Evolutionary conservation across 1,140 invertebrate genomes (phyloP), one percentile per base, ranked within the genome.

Genomic region (Cylas formicarius): DNA sequence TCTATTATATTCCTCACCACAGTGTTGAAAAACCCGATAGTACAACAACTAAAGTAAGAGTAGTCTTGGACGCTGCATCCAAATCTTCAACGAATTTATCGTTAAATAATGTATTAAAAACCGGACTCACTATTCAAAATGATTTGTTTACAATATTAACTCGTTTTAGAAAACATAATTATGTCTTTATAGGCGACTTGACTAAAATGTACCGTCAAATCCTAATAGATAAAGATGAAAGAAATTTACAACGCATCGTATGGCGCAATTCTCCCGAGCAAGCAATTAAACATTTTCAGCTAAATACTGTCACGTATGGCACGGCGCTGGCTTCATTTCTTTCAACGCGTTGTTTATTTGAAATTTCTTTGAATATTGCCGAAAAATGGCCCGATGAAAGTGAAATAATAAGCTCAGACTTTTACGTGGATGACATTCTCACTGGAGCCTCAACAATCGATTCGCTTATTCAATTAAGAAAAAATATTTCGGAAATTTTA

Each of bases 161-260:
- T 1, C 49, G 60, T 1, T 69, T 66, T 44, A 32, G 63, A 26
- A 46, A 49, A 11, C 58, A 63, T 38, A 39, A 44, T 27, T 7
- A 11, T 21, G 63, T 58, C 0, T 42, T 69, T 4, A 50, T 48
- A 4, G 58, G 50, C 1, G 69, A 70, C 44, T 60, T 69, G 16
- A 49, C 48, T 21, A 67, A 69, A 53, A 69, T 69, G 63, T 71
- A 63, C 44, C 48, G 66, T 2, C 64, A 67, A 41, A 54, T 70
- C 19, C 22, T 31, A 11, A 36, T 70, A 1, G 14, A 57, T 44
- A 17, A 40, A 18, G 35, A 47, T 18, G 51, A 69, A 29, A 9
- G 29, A 19, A 42, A 56, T 16, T 57, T 58, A 29, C 65, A 69
- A 48, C 23, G 57, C 19, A 67, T 71, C 18, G 9, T 70, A 1